A percentile compares a stretch with the other conserved stretches of the same genome.
Conservation (phyloP, 2,888 invertebrate genomes). For the Coenonympha arcania region DNA sequence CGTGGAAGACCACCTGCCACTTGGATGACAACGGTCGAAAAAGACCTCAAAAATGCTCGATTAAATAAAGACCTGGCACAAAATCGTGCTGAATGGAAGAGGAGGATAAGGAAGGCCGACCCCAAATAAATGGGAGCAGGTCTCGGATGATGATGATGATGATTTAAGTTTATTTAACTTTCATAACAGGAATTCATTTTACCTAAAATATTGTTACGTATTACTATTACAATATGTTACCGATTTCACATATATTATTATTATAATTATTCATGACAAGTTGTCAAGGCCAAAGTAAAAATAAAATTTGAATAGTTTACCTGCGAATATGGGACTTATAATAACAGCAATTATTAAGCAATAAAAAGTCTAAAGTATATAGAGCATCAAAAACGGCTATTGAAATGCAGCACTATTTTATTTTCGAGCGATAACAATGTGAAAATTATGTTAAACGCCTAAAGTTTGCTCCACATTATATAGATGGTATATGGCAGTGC, state of each 20-base stretch:
- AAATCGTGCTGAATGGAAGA: too few relatives aligned
- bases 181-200: too few relatives aligned
- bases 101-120: too few relatives aligned
- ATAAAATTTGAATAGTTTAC: conserved; percentile 16
- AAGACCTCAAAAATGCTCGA: too few relatives aligned
- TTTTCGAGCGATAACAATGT: background rate
- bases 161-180: too few relatives aligned
- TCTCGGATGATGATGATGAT: too few relatives aligned
- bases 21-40: too few relatives aligned
- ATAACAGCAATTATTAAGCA: conserved; percentile 3
- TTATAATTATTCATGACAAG: conserved; percentile 28
- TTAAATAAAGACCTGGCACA: too few relatives aligned
- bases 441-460: background rate
- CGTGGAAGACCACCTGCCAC: too few relatives aligned
- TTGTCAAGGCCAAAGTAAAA: conserved; percentile 27
- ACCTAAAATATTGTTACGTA: background rate
- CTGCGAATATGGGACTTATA: conserved; percentile 25
- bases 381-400: conserved; percentile 6
- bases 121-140: too few relatives aligned
- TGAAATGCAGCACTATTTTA: background rate
- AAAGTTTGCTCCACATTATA: background rate
- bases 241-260: conserved; percentile 26
- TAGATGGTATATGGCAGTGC: too few relatives aligned
- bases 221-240: conserved; percentile 5
- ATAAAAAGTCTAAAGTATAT: background rate